Percentiles rank a stretch among this genome's conserved stretches.
These are phyloP conservation scores for Rhinichthys klamathensis DNA, from an alignment of 2,113 vertebrate species.

Conservation along the genomic window DNA sequence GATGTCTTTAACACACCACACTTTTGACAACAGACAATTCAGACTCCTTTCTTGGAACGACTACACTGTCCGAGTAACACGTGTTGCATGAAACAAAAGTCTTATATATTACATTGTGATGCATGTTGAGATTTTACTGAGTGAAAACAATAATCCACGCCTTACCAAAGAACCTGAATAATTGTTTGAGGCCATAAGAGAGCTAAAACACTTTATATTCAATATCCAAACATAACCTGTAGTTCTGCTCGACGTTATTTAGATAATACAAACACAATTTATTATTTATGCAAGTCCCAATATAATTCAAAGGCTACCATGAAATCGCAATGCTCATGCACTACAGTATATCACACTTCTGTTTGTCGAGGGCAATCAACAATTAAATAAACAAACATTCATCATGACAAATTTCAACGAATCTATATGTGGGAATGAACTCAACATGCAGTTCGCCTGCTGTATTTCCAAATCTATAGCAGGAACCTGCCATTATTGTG, in stretches of 20 bases:
- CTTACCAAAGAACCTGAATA: constrained; percentile 15
- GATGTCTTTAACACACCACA: background rate
- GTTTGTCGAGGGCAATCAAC: background rate
- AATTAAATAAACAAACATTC: background rate
- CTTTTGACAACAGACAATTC: constrained; percentile 23
- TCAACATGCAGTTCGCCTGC: background rate
- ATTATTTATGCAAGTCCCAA: background rate
- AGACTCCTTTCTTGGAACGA: background rate
- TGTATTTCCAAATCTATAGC: background rate
- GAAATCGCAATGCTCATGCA: constrained; percentile 18
- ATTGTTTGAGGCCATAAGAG: constrained; percentile 4
- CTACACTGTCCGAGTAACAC: background rate
- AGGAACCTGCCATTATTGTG: background rate
- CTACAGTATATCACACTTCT: background rate
- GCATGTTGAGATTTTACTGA: background rate
- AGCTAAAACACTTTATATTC: constrained; percentile 1
- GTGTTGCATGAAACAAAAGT: background rate
- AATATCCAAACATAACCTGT: constrained; percentile 18
- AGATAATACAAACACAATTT: background rate
- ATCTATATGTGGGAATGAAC: background rate
- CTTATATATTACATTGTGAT: background rate
- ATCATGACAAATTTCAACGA: background rate
- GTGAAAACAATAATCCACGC: background rate
- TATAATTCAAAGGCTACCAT: background rate
- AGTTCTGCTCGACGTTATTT: background rate